Conservation (phyloP, 2,888 invertebrate species). For the Meiosimyza platycephala region DNA sequence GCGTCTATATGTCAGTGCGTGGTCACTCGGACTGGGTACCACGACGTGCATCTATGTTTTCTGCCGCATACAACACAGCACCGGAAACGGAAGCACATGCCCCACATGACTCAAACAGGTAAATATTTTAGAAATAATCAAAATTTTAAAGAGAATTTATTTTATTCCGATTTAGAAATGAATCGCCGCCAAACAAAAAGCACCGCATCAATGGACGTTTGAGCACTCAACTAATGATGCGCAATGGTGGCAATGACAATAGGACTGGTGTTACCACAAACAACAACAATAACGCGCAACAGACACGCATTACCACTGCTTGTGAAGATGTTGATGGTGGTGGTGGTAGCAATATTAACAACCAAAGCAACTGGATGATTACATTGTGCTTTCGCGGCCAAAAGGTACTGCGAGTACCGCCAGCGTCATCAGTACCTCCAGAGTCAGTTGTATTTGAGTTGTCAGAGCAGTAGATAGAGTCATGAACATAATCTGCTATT, state of each 20-base stretch:
- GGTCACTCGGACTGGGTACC: constrained; percentile 66
- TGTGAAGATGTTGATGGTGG: constrained; percentile 39
- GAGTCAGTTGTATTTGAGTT: constrained; percentile 69
- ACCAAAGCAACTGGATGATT: constrained; percentile 59
- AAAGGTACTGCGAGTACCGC: constrained; percentile 67
- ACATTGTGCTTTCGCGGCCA: constrained; percentile 64
- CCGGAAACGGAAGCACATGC: constrained; percentile 63
- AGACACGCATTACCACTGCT: constrained; percentile 39
- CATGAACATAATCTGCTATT: too few species aligned
- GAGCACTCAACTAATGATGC: constrained; percentile 19
- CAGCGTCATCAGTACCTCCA: constrained; percentile 65
- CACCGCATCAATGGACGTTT: constrained; percentile 47
- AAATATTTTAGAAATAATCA: background rate
- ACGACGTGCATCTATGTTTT: constrained; percentile 65
- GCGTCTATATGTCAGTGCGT: constrained; percentile 67
- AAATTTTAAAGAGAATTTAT: background rate
- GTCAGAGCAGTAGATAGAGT: constrained; percentile 65
- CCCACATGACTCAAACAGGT: constrained; percentile 58
- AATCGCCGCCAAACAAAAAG: constrained; percentile 53
- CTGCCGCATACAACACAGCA: constrained; percentile 64
- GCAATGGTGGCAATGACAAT: constrained; percentile 37
- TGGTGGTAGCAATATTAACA: constrained; percentile 39
- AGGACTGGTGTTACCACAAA: constrained; percentile 41
- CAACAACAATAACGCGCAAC: constrained; percentile 37
- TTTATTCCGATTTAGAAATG: constrained; percentile 45